Evolutionary conservation across 2,888 invertebrate species (phyloP).

Genomic region (Cosmia pyralina): DNA sequence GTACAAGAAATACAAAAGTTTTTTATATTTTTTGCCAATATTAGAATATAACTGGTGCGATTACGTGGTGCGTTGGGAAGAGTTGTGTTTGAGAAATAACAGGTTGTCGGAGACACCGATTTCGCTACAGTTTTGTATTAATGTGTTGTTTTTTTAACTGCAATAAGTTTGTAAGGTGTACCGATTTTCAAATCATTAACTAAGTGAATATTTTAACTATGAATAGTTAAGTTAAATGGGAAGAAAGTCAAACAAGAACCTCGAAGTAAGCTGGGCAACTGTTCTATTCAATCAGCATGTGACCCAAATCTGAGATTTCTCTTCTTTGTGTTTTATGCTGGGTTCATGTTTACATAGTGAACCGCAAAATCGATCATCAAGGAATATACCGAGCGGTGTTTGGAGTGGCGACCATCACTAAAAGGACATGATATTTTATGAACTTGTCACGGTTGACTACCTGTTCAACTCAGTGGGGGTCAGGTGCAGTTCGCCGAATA

Average conservation of each 20-base stretch:
- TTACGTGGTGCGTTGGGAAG: slow-evolving; percentile 81
- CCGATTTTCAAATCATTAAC: slow-evolving; percentile 56
- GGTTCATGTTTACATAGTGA: slow-evolving; percentile 68
- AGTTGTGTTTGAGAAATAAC: slow-evolving; percentile 88
- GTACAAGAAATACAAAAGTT: slow-evolving; percentile 69
- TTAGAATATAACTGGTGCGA: slow-evolving; percentile 76
- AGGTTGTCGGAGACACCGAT: slow-evolving; percentile 90
- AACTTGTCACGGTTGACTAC: slow-evolving; percentile 85
- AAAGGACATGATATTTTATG: slow-evolving; percentile 74
- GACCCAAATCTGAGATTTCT: slow-evolving; percentile 90
- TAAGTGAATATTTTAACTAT: slow-evolving; percentile 46
- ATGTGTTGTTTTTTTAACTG: slow-evolving; percentile 80
- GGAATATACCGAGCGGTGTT: slow-evolving; percentile 43
- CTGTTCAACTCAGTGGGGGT: slow-evolving; percentile 82
- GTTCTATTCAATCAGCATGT: slow-evolving; percentile 87
- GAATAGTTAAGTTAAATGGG: slow-evolving; percentile 34
- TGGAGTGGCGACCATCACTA: slow-evolving; percentile 58
- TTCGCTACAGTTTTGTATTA: slow-evolving; percentile 83
- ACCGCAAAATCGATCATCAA: slow-evolving; percentile 54
- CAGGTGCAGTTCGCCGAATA: slow-evolving; percentile 74
- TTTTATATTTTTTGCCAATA: slow-evolving; percentile 71
- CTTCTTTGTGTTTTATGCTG: slow-evolving; percentile 83
- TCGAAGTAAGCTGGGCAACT: slow-evolving; percentile 74
- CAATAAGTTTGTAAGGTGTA: slow-evolving; percentile 67
- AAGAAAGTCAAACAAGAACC: slow-evolving; percentile 59